Evolutionary conservation across 2,113 vertebrate genomes (phyloP).

Genomic region (Danionella cerebrum): DNA sequence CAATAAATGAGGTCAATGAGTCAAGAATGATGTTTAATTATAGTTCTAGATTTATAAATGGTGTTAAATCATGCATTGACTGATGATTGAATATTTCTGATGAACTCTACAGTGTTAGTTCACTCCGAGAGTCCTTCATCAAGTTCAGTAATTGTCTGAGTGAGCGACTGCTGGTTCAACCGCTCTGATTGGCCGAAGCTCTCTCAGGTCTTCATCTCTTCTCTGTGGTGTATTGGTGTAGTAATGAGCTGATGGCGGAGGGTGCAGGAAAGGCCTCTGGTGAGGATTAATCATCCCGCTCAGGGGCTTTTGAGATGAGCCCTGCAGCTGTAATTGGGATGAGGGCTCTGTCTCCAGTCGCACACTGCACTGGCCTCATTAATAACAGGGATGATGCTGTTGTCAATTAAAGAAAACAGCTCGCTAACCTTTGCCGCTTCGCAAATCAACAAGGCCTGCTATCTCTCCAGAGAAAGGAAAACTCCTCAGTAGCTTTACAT

Average conservation of each 20-base stretch:
- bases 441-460: conserved; percentile 31
- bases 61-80: background rate
- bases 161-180: conserved; percentile 1
- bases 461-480: conserved; percentile 16
- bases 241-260: conserved; percentile 35
- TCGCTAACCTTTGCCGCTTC: conserved; percentile 14
- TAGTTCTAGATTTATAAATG: background rate
- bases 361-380: conserved; percentile 34
- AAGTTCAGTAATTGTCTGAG: conserved; percentile 12
- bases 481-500: background rate
- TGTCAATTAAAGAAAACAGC: conserved; percentile 43
- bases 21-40: too few relatives aligned
- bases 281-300: conserved; percentile 41
- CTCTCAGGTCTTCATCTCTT: background rate
- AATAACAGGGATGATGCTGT: conserved; percentile 33
- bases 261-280: conserved; percentile 36
- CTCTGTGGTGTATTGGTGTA: background rate
- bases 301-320: conserved; percentile 33
- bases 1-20: too few relatives aligned
- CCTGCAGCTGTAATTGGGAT: conserved; percentile 29
- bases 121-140: background rate
- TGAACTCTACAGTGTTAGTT: background rate
- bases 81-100: background rate
- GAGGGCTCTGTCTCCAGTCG: background rate
- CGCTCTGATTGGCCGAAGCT: background rate